Percentiles rank a stretch among this genome's conserved stretches.
Evolutionary conservation across 2,113 vertebrate genomes (phyloP).

Genomic region (Ceyx margarethae): DNA sequence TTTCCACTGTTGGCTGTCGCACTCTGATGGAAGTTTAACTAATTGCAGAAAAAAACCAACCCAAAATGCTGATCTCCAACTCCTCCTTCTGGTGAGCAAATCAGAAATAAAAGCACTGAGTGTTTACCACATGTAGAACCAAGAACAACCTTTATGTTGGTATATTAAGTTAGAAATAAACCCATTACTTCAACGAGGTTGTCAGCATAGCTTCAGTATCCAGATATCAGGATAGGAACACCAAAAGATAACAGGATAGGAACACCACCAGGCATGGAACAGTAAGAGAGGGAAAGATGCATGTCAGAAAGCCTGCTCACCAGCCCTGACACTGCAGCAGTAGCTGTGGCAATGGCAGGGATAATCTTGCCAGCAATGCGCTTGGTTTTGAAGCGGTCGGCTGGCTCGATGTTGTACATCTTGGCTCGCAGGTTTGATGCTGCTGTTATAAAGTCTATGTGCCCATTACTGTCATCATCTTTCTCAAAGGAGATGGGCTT

Average conservation of each 20-base stretch:
- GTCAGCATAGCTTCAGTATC: neutral
- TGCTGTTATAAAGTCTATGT: slow-evolving; percentile 91
- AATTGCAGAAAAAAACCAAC: neutral
- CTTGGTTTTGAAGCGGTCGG: slow-evolving; percentile 94
- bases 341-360: slow-evolving; percentile 97
- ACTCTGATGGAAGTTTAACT: neutral
- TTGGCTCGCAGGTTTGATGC: slow-evolving; percentile 90
- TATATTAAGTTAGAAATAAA: neutral
- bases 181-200: neutral
- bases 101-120: neutral
- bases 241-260: too few relatives aligned
- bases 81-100: neutral
- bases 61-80: neutral
- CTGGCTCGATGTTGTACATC: slow-evolving; percentile 94
- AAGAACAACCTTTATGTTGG: neutral
- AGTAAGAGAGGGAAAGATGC: neutral
- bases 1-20: neutral
- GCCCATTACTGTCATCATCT: slow-evolving; percentile 91
- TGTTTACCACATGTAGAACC: neutral
- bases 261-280: neutral
- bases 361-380: slow-evolving; percentile 98
- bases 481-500: slow-evolving; percentile 89
- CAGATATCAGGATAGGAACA: neutral
- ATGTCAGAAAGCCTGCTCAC: slow-evolving; percentile 71
- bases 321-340: slow-evolving; percentile 94